Evolutionary conservation across 1,140 invertebrate genomes (phyloP).

Genomic region (Brachionus asplanchnoidis): DNA sequence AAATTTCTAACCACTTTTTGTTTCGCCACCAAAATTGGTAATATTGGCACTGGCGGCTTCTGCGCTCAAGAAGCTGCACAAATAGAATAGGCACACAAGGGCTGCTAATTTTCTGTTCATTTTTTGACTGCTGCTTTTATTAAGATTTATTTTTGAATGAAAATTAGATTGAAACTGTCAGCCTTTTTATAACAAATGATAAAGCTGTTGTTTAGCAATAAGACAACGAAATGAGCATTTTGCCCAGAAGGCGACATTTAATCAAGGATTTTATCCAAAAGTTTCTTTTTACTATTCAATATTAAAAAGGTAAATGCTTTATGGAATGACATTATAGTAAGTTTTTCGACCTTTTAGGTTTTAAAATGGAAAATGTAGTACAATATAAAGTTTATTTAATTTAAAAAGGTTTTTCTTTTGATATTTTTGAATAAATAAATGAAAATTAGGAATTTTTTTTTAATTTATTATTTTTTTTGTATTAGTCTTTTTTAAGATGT

Average conservation of each 20-base stretch:
- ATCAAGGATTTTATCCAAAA: not conserved
- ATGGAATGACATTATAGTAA: not conserved
- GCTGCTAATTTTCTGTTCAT: not conserved
- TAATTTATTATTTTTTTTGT: not conserved
- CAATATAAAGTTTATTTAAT: not conserved
- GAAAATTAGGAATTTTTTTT: not conserved
- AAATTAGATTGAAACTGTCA: not conserved
- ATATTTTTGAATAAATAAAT: not conserved
- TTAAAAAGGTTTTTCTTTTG: not conserved
- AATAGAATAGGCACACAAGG: not conserved
- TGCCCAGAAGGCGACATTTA: not conserved
- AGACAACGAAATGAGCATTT: slow-evolving; percentile 5
- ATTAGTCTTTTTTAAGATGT: not conserved
- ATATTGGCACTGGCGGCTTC: not conserved
- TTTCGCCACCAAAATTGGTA: not conserved
- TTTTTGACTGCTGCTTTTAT: slow-evolving; percentile 23
- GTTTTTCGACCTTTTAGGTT: not conserved
- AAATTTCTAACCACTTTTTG: not conserved
- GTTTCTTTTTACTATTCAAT: not conserved
- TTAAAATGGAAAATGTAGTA: not conserved
- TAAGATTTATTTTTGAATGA: not conserved
- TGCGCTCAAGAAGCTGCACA: not conserved
- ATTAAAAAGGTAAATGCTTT: slow-evolving; percentile 11
- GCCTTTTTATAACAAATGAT: not conserved
- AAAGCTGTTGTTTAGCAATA: not conserved